Evolutionary conservation across 2,888 invertebrate species (phyloP), one percentile per base, ranked within the genome.

Genomic region (Cryptus viduatorius): DNA sequence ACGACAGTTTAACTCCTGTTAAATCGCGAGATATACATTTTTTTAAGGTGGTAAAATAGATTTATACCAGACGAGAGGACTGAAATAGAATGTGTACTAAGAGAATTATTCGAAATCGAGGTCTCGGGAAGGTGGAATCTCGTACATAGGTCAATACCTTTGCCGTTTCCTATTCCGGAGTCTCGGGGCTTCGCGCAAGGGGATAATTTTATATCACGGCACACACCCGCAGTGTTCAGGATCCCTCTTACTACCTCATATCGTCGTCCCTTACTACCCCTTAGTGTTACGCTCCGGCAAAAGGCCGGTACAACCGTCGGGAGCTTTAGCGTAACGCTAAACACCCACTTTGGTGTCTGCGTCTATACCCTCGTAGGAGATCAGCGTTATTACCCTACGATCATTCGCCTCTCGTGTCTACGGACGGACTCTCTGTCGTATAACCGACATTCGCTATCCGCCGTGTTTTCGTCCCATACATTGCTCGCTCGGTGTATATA

Each of bases 301-400:
- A 78, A 81, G 78, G 56, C 48, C 75, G 42, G 71, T 56, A 79
- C 79, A 84, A 82, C 48, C 71, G 56, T 72, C 42, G 44, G 64
- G 59, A 44, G 46, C 53, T 81, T 56, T 75, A 48, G 48, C 73
- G 65, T 67, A 71, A 81, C 78, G 69, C 82, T 84, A 82, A 84
- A 84, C 84, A 84, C 84, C 84, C 75, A 84, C 84, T 84, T 82
- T 16, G 73, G 79, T 61, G 67, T 80, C 73, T 67, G 31, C 73
- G 73, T 37, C 44, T 31, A 73, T 46, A 67, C 61, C 79, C 79
- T 83, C 72, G 65, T 75, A 73, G 24, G 65, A 82, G 81, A 84
- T 84, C 84, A 82, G 75, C 81, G 69, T 84, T 88, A 88, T 88
- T 88, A 89, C 89, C 90, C 88, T 86, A 84, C 81, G 86, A 77